phyloP scores from a whole-genome alignment of 2,888 invertebrate genomes.

The Parascotia fuliginaria region DNA sequence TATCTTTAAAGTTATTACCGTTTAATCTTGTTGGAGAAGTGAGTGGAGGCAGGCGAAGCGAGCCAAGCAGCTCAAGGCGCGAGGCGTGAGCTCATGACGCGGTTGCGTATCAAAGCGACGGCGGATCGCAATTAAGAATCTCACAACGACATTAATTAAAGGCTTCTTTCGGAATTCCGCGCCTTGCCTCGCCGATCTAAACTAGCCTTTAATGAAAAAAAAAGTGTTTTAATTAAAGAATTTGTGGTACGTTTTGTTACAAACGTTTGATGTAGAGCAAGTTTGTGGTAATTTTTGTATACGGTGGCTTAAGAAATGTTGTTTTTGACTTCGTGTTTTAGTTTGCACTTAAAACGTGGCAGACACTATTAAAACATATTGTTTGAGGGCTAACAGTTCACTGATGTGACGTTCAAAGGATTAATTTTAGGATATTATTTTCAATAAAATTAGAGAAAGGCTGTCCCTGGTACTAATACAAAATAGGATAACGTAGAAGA shows the following conservation, averaged over 20 bases:
- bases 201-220: conserved; percentile 73
- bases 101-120: conserved; percentile 63
- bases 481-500: too few relatives aligned
- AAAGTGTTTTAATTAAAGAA: conserved; percentile 78
- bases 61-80: background rate
- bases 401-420: too few relatives aligned
- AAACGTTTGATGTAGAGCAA: conserved; percentile 30
- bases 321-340: too few relatives aligned
- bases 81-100: conserved; percentile 32
- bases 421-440: too few relatives aligned
- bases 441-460: too few relatives aligned
- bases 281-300: conserved; percentile 22
- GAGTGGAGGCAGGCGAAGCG: background rate
- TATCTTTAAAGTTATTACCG: conserved; percentile 30
- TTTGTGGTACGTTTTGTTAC: conserved; percentile 52
- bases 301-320: conserved; percentile 11
- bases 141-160: conserved; percentile 80
- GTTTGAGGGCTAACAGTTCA: too few relatives aligned
- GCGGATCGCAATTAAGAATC: conserved; percentile 73
- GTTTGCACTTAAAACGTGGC: too few relatives aligned
- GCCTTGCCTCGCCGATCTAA: conserved; percentile 57
- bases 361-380: too few relatives aligned
- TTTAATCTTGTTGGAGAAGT: conserved; percentile 17
- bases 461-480: too few relatives aligned
- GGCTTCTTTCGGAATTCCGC: conserved; percentile 60